Evolutionary conservation across 2,888 invertebrate species (phyloP).

Genomic region (Podabrus alpinus): DNA sequence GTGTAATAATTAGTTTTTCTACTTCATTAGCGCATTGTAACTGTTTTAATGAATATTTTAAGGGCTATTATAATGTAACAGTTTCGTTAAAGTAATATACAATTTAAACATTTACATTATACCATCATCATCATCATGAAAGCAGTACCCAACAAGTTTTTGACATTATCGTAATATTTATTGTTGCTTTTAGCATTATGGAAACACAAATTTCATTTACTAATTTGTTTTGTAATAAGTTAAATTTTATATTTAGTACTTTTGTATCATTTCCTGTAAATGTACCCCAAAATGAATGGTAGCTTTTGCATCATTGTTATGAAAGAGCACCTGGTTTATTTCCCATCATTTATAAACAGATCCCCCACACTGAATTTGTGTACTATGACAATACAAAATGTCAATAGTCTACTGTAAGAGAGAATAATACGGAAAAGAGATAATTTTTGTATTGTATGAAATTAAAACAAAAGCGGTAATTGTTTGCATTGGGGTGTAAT

Average conservation of each 20-base stretch:
- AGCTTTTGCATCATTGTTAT: conserved; percentile 5
- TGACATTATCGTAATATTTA: background rate
- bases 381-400: conserved; percentile 2
- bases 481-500: conserved; percentile 34
- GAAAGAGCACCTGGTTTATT: conserved; percentile 23
- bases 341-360: conserved; percentile 21
- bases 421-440: background rate
- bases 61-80: background rate
- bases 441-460: conserved; percentile 2
- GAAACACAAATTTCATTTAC: background rate
- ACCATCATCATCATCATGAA: background rate
- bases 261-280: background rate
- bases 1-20: background rate
- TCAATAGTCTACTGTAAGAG: background rate
- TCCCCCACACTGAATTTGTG: conserved; percentile 3
- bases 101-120: background rate
- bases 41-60: background rate
- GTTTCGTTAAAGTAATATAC: background rate
- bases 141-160: background rate
- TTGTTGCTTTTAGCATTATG: background rate
- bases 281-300: background rate
- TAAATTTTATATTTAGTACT: background rate
- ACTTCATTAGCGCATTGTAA: background rate
- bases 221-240: background rate
- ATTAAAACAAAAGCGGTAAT: conserved; percentile 27